Evolutionary conservation across 2,888 invertebrate genomes (phyloP).

Genomic region (Allolobophora icterica): DNA sequence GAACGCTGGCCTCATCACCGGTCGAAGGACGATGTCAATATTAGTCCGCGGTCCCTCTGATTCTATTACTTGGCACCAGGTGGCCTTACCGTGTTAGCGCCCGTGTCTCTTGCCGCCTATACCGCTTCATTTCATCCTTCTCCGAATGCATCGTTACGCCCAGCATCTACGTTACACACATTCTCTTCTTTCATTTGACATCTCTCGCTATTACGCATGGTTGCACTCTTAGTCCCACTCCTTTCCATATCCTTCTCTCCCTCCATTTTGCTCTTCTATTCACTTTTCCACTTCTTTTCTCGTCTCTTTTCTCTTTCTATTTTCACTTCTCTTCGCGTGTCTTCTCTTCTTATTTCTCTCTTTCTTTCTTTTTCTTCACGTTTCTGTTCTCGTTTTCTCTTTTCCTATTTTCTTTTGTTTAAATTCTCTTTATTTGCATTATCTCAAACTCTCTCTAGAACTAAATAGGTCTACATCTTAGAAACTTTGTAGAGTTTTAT

Average conservation of each 20-base stretch:
- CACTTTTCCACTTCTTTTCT: too few species aligned
- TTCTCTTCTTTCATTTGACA: too few species aligned
- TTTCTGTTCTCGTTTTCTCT: background rate
- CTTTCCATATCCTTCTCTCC: background rate
- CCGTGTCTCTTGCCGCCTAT: background rate
- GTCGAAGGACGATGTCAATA: slow-evolving; percentile 11
- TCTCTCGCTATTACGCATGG: too few species aligned
- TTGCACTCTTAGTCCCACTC: background rate
- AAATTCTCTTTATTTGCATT: background rate
- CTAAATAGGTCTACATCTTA: background rate
- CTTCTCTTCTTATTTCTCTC: background rate
- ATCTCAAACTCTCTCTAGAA: background rate
- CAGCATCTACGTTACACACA: background rate
- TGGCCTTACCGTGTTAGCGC: background rate
- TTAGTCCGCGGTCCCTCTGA: background rate
- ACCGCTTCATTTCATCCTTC: background rate
- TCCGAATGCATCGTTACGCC: background rate
- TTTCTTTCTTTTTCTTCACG: background rate
- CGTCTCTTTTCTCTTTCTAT: too few species aligned
- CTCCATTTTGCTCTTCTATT: background rate
- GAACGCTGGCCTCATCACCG: background rate
- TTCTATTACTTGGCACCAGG: slow-evolving; percentile 17
- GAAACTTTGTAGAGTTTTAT: background rate
- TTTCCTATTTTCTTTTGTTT: background rate
- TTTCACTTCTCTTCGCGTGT: background rate